phyloP scores from a whole-genome alignment of 2,888 invertebrate genomes.

The Isoperla grammatica region DNA sequence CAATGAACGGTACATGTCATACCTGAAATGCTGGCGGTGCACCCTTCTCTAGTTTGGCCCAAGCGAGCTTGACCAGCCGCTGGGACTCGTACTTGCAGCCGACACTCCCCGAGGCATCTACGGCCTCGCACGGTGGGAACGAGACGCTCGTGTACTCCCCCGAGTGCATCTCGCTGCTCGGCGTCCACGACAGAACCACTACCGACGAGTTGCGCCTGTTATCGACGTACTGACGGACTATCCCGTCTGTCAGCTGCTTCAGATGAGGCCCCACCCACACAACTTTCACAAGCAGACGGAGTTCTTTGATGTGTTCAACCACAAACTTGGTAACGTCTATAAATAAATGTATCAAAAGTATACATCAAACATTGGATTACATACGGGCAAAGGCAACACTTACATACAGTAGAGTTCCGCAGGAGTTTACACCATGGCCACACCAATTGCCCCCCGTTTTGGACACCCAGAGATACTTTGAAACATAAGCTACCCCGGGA shows the following conservation, averaged over 20 bases:
- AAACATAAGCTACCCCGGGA: too few relatives aligned
- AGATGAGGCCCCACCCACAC: slow-evolving; percentile 63
- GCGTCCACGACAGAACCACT: slow-evolving; percentile 62
- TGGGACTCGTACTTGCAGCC: slow-evolving; percentile 64
- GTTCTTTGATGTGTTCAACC: slow-evolving; percentile 53
- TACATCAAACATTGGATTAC: background rate
- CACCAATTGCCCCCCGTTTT: too few relatives aligned
- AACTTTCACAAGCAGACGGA: slow-evolving; percentile 58
- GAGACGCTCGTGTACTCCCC: slow-evolving; percentile 47
- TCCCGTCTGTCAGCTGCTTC: slow-evolving; percentile 39
- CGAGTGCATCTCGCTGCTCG: slow-evolving; percentile 49
- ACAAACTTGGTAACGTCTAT: slow-evolving; percentile 50
- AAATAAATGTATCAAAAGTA: background rate
- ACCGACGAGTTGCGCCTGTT: slow-evolving; percentile 42
- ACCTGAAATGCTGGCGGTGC: slow-evolving; percentile 49
- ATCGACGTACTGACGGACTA: slow-evolving; percentile 2
- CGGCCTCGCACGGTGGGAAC: slow-evolving; percentile 57
- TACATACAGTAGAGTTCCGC: too few relatives aligned
- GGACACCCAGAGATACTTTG: too few relatives aligned
- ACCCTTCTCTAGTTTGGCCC: slow-evolving; percentile 50
- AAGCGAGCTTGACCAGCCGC: slow-evolving; percentile 61
- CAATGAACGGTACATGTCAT: too few relatives aligned
- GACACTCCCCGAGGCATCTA: slow-evolving; percentile 53
- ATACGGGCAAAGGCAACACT: too few relatives aligned
- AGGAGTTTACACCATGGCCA: too few relatives aligned